These are phyloP conservation scores for Mobula hypostoma DNA, from an alignment of 2,113 vertebrate species.

Conservation along the genomic window DNA sequence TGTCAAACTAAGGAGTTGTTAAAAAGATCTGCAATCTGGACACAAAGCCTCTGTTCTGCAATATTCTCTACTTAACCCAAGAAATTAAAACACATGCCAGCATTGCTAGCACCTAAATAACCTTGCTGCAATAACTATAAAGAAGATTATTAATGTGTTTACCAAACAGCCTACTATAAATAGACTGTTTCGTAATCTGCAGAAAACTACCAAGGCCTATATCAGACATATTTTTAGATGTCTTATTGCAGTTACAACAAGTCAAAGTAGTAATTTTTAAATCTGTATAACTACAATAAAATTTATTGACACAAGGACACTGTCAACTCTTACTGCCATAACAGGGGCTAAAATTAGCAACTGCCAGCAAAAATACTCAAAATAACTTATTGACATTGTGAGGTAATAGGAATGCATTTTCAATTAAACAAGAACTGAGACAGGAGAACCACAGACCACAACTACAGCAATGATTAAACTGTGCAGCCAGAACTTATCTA, in stretches of 20 bases:
- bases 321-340: background rate
- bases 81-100: background rate
- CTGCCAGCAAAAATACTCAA: background rate
- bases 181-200: background rate
- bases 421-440: background rate
- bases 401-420: conserved; percentile 15
- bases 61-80: background rate
- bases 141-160: background rate
- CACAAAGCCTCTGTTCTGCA: background rate
- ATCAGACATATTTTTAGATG: background rate
- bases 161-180: background rate
- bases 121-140: background rate
- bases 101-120: background rate
- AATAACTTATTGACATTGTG: background rate
- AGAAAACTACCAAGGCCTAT: background rate
- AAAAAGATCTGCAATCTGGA: background rate
- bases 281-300: background rate
- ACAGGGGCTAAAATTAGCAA: background rate
- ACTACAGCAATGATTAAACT: background rate
- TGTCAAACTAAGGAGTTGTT: background rate
- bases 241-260: background rate
- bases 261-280: background rate
- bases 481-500: background rate
- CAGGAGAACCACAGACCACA: background rate
- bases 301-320: background rate